These are phyloP conservation scores for Drosophila infuscata DNA, from an alignment of 2,888 invertebrate genomes.

Conservation along the genomic window DNA sequence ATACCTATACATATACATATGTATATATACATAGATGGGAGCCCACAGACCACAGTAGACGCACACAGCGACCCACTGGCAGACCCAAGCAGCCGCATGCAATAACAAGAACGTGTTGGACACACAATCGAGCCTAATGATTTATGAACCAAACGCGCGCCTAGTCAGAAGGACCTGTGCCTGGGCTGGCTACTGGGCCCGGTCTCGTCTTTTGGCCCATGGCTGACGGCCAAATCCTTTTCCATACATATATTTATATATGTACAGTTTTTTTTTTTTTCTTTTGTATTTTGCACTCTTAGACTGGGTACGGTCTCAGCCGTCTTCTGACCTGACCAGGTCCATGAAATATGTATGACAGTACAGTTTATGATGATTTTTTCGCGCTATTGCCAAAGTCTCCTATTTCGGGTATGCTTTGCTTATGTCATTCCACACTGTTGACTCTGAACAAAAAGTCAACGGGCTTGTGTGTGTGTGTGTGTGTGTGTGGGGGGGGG, in stretches of 20 bases:
- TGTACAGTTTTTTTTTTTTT: not conserved
- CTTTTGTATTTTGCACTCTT: slow-evolving; percentile 5
- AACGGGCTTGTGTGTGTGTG: slow-evolving; percentile 17
- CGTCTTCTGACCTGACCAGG: slow-evolving; percentile 17
- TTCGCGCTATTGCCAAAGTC: slow-evolving; percentile 57
- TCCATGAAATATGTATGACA: slow-evolving; percentile 74
- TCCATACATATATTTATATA: not conserved
- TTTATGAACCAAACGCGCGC: slow-evolving; percentile 73
- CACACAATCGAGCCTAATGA: slow-evolving; percentile 81
- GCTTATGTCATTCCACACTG: slow-evolving; percentile 59
- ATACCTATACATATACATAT: not conserved
- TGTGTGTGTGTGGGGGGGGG: not conserved
- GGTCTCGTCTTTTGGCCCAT: slow-evolving; percentile 10
- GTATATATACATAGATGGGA: not conserved
- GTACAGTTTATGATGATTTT: slow-evolving; percentile 78
- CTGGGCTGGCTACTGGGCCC: not conserved
- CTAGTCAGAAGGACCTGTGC: slow-evolving; percentile 65
- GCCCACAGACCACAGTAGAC: slow-evolving; percentile 1
- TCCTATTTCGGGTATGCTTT: slow-evolving; percentile 7
- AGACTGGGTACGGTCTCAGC: slow-evolving; percentile 10
- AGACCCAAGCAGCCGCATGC: slow-evolving; percentile 16
- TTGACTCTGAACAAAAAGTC: slow-evolving; percentile 80
- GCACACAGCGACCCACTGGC: not conserved
- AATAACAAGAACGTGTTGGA: slow-evolving; percentile 65
- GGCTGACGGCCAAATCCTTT: slow-evolving; percentile 66